Evolutionary conservation across 2,113 vertebrate species (phyloP).

Genomic region (Oryzias curvinotus): DNA sequence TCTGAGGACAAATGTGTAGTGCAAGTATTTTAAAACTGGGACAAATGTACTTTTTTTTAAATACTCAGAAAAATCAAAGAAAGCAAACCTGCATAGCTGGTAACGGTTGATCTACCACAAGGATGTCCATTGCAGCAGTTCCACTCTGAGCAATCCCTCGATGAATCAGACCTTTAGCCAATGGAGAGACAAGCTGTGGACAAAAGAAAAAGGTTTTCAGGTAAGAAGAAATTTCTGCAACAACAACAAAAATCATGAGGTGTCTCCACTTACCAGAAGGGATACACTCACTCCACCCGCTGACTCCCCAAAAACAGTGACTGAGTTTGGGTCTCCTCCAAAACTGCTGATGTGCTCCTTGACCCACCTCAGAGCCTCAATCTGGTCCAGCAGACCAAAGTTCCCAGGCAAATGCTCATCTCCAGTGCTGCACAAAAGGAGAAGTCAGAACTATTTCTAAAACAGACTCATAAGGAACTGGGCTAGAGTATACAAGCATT

Average conservation of each 20-base stretch:
- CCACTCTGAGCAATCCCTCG: slow-evolving; percentile 85
- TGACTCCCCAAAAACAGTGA: slow-evolving; percentile 89
- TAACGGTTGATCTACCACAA: slow-evolving; percentile 38
- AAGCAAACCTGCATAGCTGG: slow-evolving; percentile 28
- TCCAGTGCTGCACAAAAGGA: slow-evolving; percentile 78
- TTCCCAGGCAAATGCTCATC: slow-evolving; percentile 83
- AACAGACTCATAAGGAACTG: neutral
- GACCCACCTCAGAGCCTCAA: slow-evolving; percentile 86
- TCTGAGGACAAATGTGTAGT: slow-evolving; percentile 29
- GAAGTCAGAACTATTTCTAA: neutral
- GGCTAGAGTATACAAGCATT: neutral
- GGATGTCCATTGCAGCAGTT: slow-evolving; percentile 49
- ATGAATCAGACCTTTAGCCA: slow-evolving; percentile 80
- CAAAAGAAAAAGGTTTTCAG: neutral
- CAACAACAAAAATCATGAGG: neutral
- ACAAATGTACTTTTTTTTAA: neutral
- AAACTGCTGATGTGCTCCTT: slow-evolving; percentile 86
- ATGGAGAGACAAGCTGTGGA: slow-evolving; percentile 80
- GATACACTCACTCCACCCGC: slow-evolving; percentile 86
- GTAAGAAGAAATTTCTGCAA: neutral
- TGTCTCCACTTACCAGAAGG: slow-evolving; percentile 69
- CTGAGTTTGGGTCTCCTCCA: slow-evolving; percentile 83
- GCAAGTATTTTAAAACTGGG: neutral
- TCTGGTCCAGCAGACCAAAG: slow-evolving; percentile 86
- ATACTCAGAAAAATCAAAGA: neutral